Conservation (phyloP, 2,797 vertebrate genomes). For the Cryptoblepharus egeriae region DNA sequence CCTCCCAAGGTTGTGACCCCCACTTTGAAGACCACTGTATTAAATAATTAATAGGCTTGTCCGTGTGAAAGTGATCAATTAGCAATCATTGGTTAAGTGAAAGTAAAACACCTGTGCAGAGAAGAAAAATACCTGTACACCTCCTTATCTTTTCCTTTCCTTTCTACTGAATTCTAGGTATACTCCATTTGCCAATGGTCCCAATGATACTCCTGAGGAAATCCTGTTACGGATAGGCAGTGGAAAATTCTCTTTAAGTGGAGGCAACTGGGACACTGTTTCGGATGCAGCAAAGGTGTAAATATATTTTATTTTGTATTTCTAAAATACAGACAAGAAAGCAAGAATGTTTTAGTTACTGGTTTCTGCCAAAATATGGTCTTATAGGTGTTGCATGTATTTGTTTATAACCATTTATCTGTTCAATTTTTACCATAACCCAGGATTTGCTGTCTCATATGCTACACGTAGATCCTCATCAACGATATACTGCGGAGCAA, state of each 20-base stretch:
- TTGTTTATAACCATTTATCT: conserved; percentile 7
- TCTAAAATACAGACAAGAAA: conserved; percentile 1
- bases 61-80: too few relatives aligned
- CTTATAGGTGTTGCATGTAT: neutral
- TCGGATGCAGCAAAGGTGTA: conserved; percentile 96
- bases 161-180: conserved; percentile 79
- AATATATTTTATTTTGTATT: conserved; percentile 44
- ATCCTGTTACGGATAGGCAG: conserved; percentile 94
- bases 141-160: conserved; percentile 30
- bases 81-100: too few relatives aligned
- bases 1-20: too few relatives aligned
- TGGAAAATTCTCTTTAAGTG: conserved; percentile 93
- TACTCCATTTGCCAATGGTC: conserved; percentile 96
- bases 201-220: conserved; percentile 97
- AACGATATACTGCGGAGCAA: conserved; percentile 94
- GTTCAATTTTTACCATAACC: conserved; percentile 45
- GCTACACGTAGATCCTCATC: conserved; percentile 97
- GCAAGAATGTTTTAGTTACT: neutral
- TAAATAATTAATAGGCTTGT: too few relatives aligned
- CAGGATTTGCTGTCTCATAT: conserved; percentile 96
- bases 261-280: conserved; percentile 97
- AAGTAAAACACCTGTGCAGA: neutral
- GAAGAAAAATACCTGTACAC: too few relatives aligned
- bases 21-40: too few relatives aligned
- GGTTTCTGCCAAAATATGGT: neutral